Base-by-base conservation (phyloP, 2,888 invertebrate genomes). In the Acrocyrtus sp. region DNA sequence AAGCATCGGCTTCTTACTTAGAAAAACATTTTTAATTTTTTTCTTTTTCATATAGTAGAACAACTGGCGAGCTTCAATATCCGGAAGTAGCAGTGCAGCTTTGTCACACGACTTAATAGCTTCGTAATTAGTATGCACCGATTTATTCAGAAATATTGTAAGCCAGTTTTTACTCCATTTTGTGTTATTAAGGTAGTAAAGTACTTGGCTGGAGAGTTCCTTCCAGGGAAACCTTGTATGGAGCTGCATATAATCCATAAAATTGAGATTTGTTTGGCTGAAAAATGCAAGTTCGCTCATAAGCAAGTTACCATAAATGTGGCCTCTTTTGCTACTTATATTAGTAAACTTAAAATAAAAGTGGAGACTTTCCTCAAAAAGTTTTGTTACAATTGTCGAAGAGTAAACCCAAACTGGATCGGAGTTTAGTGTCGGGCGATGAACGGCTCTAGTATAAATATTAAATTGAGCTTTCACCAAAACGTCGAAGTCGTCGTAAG, bases 21-120 rank as follows among this genome's bases (percentile, higher is more conserved):
- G 17, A 43, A 45, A 58, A 2, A 58, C 58, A 19, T 58, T 24
- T 17, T 39, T 12, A 1, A 3, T n/a, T 12, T 26, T 17, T 8
- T 24, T 2, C n/a, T 45, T 43, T 26, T 43, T 58, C 43, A 58
- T 43, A 24, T 58, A n/a, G 26, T 43, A 58, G 26, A 21, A 58
- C 24, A 58, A 12, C 27, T 45, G 24, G 6, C 5, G 58, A 15
- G 56, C 56, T 17, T 56, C 34, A 3, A 56, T 12, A 22, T 56
- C 19, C 22, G 56, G 56, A 3, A 58, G 45, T 3, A 58, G n/a
- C 3, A 58, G 4, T 15, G 58, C 58, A 19, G n/a, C 10, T n/a
- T 43, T 58, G 43, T 58, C 39, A 5, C 58, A 43, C 6, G 6
- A 5, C 12, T n/a, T 5, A 12, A 45, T 45, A 45, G n/a, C 19